phyloP scores from a whole-genome alignment of 2,113 vertebrate genomes.

The Apodemus speciosus region DNA sequence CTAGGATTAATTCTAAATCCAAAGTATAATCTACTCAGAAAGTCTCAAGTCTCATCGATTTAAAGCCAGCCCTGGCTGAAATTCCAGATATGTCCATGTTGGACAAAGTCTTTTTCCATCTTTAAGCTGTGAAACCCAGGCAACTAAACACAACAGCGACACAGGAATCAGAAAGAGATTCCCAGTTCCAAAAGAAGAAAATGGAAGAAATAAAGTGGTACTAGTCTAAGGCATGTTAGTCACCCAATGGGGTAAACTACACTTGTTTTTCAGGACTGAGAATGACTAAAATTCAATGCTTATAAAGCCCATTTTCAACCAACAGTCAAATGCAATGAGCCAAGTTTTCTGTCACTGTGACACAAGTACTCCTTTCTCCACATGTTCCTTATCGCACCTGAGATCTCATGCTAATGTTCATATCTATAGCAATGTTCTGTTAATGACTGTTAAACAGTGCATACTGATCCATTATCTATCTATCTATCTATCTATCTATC shows the following conservation, averaged over 20 bases:
- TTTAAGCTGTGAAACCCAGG: background rate
- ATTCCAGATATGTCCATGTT: background rate
- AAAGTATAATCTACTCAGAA: background rate
- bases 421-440: background rate
- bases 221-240: background rate
- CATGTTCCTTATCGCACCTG: background rate
- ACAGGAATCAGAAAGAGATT: background rate
- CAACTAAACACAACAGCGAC: background rate
- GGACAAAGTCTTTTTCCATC: background rate
- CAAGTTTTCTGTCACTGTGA: slow-evolving; percentile 24
- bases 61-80: background rate
- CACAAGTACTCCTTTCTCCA: background rate
- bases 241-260: background rate
- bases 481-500: background rate
- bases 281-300: background rate
- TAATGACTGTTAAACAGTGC: background rate
- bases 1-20: background rate
- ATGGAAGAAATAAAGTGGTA: background rate
- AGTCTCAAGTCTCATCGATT: background rate
- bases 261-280: background rate
- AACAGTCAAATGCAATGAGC: background rate
- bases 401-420: background rate
- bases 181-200: background rate
- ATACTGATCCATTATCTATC: background rate
- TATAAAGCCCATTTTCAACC: background rate